Conservation (phyloP, 1,140 invertebrate species). For the Drosophila malerkotliana region DNA sequence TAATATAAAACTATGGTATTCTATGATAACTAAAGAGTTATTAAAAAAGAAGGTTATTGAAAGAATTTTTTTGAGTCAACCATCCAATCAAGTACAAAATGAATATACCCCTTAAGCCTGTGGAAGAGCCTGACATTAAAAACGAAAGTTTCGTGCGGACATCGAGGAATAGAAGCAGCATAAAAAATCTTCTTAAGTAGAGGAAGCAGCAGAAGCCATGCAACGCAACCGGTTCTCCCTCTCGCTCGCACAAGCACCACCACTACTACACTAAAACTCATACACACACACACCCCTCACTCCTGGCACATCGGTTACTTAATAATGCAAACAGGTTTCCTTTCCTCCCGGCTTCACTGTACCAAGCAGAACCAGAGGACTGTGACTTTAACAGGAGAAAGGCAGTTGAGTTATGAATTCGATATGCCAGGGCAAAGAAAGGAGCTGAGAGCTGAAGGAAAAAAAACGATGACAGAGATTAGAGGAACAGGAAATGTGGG, state of each 20-base stretch:
- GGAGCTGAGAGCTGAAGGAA: constrained; percentile 7
- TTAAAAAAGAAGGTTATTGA: too few species aligned
- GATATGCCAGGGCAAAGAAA: constrained; percentile 55
- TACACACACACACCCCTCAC: background rate
- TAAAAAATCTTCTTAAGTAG: constrained; percentile 36
- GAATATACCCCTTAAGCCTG: background rate
- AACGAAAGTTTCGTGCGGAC: constrained; percentile 69
- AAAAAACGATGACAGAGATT: constrained; percentile 50
- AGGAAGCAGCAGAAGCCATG: constrained; percentile 63
- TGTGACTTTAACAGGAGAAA: constrained; percentile 46
- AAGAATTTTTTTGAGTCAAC: background rate
- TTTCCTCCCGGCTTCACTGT: constrained; percentile 43
- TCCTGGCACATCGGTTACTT: constrained; percentile 62
- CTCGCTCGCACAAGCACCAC: constrained; percentile 1
- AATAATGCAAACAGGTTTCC: constrained; percentile 78
- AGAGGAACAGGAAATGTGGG: constrained; percentile 69
- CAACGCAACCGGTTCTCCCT: constrained; percentile 59
- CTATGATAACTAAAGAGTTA: too few species aligned
- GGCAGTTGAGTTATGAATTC: constrained; percentile 63
- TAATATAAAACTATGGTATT: too few species aligned
- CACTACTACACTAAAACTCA: background rate
- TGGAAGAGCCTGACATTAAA: constrained; percentile 46
- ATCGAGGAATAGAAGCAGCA: constrained; percentile 42
- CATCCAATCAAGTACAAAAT: constrained; percentile 4
- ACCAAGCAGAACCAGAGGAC: constrained; percentile 20